Base-by-base conservation (phyloP, 2,888 invertebrate species). In the Epirrhoe tristata region DNA sequence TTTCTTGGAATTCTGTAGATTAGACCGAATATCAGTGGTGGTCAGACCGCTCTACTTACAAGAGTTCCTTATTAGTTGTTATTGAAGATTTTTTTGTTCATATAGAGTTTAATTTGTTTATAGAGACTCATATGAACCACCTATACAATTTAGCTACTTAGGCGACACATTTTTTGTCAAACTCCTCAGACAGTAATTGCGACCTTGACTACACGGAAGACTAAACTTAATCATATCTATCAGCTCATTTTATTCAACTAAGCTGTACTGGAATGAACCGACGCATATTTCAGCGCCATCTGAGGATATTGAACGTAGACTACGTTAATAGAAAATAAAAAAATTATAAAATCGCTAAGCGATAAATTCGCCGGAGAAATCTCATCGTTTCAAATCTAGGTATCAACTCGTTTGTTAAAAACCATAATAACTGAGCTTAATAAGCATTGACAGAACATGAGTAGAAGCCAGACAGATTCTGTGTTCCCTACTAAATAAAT, bases 151-250 rank as follows among this genome's bases (percentile, higher is more conserved):
- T 16, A 55, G 51, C 81, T 82, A 80, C 77, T 75, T 77, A 79
- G 74, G 78, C 75, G 80, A 78, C 77, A 78, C 71, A 81, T 84
- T 85, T 81, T 81, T 78, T 72, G 70, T 74, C 52, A 31, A 55
- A 16, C 63, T 70, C 61, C 63, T 70, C 66, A 54, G 48, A 50
- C 24, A 53, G 43, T 70, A 69, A 71, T 66, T 66, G 58, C 66
- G 63, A 68, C 71, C 73, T 73, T 73, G 69, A 16, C n/a, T 16
- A 67, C 51, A 56, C 62, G 70, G 70, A 67, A 67, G 58, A 55
- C 55, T 52, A 63, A 62, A 58, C 65, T 56, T 61, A 69, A 68
- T 58, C 63, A 61, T 67, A 63, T 50, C 50, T 36, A 64, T 24
- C 51, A n/a, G 17, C 36, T 48, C 36, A 36, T 51, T 63, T 5